Evolutionary conservation across 2,113 vertebrate genomes (phyloP).

Genomic region (Myotis lucifugus): DNA sequence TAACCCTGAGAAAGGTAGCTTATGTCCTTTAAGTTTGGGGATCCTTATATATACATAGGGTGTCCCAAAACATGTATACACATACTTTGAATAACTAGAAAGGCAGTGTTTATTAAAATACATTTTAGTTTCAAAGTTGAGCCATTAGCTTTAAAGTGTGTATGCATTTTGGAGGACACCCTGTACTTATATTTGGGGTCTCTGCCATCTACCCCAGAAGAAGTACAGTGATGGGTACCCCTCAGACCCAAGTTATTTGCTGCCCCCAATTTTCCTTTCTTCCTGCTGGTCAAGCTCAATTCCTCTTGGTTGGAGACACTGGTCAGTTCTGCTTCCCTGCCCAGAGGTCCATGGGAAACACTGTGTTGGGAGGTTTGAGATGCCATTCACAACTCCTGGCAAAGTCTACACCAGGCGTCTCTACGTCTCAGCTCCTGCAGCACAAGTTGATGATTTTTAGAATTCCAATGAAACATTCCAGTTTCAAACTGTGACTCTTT

Average conservation of each 20-base stretch:
- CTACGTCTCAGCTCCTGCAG: background rate
- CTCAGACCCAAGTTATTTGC: background rate
- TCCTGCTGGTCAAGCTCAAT: background rate
- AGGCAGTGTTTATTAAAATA: too few relatives aligned
- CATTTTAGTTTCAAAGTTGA: too few relatives aligned
- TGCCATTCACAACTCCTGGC: background rate
- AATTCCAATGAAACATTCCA: conserved; percentile 10
- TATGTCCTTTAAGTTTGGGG: background rate
- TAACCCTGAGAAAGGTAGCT: background rate
- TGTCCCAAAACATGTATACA: too few relatives aligned
- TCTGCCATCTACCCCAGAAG: background rate
- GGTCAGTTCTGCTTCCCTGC: background rate
- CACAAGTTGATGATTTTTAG: background rate
- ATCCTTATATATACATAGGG: background rate
- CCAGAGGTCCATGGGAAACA: background rate
- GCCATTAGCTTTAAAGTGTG: too few relatives aligned
- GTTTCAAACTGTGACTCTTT: background rate
- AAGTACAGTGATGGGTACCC: background rate
- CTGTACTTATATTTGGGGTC: background rate
- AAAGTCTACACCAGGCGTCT: background rate
- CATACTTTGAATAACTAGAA: too few relatives aligned
- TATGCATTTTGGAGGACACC: too few relatives aligned
- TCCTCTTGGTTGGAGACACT: background rate
- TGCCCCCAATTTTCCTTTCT: background rate
- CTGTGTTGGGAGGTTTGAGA: background rate